These are phyloP conservation scores for Molanna angustata DNA, from an alignment of 2,888 invertebrate species.

Conservation along the genomic window DNA sequence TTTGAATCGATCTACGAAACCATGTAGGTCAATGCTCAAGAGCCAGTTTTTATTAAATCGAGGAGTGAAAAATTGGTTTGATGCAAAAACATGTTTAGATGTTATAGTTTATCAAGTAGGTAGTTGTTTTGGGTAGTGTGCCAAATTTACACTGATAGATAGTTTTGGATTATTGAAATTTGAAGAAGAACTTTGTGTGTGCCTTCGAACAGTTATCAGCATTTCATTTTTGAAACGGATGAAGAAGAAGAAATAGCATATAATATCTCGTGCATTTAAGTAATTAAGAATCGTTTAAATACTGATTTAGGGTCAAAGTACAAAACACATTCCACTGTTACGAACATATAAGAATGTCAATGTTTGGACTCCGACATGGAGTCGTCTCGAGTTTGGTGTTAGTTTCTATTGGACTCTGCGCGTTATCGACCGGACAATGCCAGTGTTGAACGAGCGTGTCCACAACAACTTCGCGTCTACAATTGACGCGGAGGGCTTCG, in stretches of 20 bases:
- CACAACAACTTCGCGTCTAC: slow-evolving; percentile 20
- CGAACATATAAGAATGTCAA: not conserved
- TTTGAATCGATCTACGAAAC: not conserved
- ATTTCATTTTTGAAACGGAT: not conserved
- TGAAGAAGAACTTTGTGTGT: no score
- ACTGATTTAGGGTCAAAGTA: no score
- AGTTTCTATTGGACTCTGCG: not conserved
- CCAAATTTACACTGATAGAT: not conserved
- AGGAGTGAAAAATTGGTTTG: not conserved
- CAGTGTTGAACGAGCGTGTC: slow-evolving; percentile 27
- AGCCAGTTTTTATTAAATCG: not conserved
- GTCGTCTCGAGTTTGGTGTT: not conserved
- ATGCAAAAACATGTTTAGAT: not conserved
- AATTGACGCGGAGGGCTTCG: slow-evolving; percentile 29
- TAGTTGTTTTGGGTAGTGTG: no score
- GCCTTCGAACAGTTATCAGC: not conserved
- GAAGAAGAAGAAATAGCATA: no score
- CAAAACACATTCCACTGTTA: no score
- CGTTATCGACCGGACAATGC: slow-evolving; percentile 18
- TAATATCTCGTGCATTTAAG: no score
- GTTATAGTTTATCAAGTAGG: not conserved
- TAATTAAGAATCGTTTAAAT: no score
- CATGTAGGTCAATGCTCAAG: not conserved
- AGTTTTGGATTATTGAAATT: not conserved
- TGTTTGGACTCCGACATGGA: not conserved